These are phyloP conservation scores for Dromiciops gliroides DNA, from an alignment of 2,113 vertebrate species.

Conservation along the genomic window DNA sequence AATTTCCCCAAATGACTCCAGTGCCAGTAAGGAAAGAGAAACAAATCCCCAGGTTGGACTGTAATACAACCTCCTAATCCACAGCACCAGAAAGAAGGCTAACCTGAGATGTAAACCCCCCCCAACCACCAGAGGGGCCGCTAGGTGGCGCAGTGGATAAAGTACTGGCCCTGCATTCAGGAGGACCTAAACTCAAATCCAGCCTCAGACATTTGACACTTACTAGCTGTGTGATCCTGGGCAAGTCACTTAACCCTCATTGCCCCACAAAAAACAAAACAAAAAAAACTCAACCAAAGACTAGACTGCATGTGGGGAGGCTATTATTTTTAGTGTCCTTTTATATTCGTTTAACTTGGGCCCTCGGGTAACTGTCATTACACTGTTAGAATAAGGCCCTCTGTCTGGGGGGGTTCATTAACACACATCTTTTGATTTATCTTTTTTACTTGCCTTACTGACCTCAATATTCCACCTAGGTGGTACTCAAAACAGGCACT, in stretches of 20 bases:
- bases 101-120: background rate
- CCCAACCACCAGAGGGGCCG: no score
- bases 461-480: background rate
- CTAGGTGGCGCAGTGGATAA: no score
- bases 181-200: no score
- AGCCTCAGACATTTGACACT: no score
- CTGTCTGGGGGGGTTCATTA: background rate
- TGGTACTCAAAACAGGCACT: background rate
- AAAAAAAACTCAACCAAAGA: no score
- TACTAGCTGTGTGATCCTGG: no score
- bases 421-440: background rate
- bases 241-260: no score
- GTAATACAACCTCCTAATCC: background rate
- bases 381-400: background rate
- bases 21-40: background rate
- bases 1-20: background rate
- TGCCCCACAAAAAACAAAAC: no score
- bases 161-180: no score
- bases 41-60: background rate
- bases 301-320: background rate
- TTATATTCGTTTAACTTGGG: background rate
- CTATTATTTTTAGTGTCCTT: background rate
- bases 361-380: background rate
- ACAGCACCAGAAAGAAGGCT: background rate
- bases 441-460: background rate